Evolutionary conservation across 2,113 vertebrate species (phyloP).

Genomic region (Solea senegalensis): DNA sequence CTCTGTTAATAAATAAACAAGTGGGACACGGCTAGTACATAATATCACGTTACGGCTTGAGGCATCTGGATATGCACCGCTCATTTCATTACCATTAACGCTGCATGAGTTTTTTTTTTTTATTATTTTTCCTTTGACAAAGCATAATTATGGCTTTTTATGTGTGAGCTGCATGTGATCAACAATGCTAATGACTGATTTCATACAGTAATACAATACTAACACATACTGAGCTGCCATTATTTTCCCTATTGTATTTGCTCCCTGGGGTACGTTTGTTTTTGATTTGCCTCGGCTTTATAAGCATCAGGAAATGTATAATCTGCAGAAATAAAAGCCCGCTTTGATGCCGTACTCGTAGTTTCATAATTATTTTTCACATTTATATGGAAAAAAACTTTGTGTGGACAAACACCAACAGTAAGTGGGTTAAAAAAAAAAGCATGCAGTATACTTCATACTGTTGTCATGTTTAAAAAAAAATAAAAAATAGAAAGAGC

Average conservation of each 20-base stretch:
- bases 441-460: slow-evolving; percentile 15
- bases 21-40: slow-evolving; percentile 59
- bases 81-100: slow-evolving; percentile 79
- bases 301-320: background rate
- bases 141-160: slow-evolving; percentile 37
- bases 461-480: slow-evolving; percentile 28
- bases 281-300: slow-evolving; percentile 4
- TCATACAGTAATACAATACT: background rate
- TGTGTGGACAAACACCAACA: slow-evolving; percentile 11
- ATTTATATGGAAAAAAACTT: slow-evolving; percentile 5
- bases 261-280: slow-evolving; percentile 10
- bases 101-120: slow-evolving; percentile 60
- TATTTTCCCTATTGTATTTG: slow-evolving; percentile 1
- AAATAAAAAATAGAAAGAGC: slow-evolving; percentile 43
- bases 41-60: slow-evolving; percentile 59
- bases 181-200: slow-evolving; percentile 31
- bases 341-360: background rate
- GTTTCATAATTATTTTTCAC: background rate
- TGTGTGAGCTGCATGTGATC: slow-evolving; percentile 30
- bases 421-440: slow-evolving; percentile 25
- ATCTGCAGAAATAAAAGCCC: background rate
- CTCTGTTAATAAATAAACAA: slow-evolving; percentile 83
- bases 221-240: slow-evolving; percentile 8
- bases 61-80: slow-evolving; percentile 28
- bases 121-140: slow-evolving; percentile 54